Evolutionary conservation across 2,888 invertebrate species (phyloP).

Genomic region (Germaria angustata): DNA sequence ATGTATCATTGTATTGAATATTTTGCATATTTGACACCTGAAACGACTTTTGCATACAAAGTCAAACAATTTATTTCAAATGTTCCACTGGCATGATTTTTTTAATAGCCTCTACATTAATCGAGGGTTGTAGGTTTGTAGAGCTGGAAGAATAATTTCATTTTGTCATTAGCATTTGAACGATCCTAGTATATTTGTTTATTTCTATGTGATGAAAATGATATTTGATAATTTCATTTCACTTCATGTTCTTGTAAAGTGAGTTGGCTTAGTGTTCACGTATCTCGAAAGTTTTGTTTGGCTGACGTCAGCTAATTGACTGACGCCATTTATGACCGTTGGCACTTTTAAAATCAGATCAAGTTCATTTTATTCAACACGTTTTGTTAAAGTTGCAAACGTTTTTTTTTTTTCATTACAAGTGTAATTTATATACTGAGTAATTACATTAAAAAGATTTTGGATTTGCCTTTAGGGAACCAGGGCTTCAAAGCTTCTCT

Average conservation of each 20-base stretch:
- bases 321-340: slow-evolving; percentile 62
- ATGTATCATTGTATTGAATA: not conserved
- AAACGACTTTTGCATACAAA: slow-evolving; percentile 41
- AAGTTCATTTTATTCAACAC: slow-evolving; percentile 23
- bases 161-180: no score
- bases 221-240: slow-evolving; percentile 14
- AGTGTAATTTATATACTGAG: no score
- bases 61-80: slow-evolving; percentile 29
- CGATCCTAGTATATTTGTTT: no score
- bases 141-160: no score
- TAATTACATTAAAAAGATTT: no score
- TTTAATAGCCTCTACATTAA: no score
- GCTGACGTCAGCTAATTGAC: slow-evolving; percentile 51
- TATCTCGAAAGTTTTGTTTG: slow-evolving; percentile 4
- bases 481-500: no score
- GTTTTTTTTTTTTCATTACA: no score
- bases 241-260: not conserved
- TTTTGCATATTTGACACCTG: slow-evolving; percentile 42
- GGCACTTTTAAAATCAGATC: slow-evolving; percentile 53
- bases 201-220: not conserved
- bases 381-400: no score
- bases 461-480: no score
- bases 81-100: slow-evolving; percentile 35
- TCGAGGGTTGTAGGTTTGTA: no score
- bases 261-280: not conserved